Evolutionary conservation across 2,113 vertebrate genomes (phyloP).

Genomic region (Malurus melanocephalus): DNA sequence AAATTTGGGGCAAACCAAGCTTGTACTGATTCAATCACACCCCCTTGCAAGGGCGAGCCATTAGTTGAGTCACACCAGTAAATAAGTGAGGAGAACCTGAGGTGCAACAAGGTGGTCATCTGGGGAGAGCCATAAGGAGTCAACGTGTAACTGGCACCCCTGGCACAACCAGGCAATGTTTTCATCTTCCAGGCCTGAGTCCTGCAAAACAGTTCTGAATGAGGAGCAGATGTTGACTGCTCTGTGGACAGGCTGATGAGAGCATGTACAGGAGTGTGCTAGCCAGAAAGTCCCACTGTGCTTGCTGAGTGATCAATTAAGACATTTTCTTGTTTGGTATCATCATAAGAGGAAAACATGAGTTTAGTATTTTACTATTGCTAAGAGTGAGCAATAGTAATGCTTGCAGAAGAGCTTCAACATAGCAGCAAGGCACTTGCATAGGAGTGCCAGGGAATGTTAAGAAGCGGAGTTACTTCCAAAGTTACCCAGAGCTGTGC

Average conservation of each 20-base stretch:
- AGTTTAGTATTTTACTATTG: not conserved
- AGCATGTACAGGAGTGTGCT: not conserved
- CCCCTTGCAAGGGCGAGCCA: rapidly evolving
- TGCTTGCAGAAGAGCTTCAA: not conserved
- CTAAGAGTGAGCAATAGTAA: not conserved
- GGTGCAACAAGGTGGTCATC: not conserved
- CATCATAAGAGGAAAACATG: not conserved
- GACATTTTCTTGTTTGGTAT: not conserved
- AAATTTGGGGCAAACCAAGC: not conserved
- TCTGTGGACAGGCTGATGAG: not conserved
- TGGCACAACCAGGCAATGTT: not conserved
- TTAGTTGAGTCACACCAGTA: not conserved
- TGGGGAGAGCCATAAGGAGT: not conserved
- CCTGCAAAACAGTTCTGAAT: not conserved
- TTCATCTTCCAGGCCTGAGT: not conserved
- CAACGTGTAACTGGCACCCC: not conserved
- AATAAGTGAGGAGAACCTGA: not conserved
- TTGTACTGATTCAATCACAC: not conserved
- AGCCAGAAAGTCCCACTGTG: not conserved
- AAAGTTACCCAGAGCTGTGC: not conserved
- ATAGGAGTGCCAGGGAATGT: not conserved
- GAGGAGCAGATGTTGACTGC: not conserved
- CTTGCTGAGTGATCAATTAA: not conserved
- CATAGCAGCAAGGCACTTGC: not conserved
- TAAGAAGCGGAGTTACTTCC: not conserved